phyloP scores from a whole-genome alignment of 2,888 invertebrate species.

The Sphaerophoria rueppellii region DNA sequence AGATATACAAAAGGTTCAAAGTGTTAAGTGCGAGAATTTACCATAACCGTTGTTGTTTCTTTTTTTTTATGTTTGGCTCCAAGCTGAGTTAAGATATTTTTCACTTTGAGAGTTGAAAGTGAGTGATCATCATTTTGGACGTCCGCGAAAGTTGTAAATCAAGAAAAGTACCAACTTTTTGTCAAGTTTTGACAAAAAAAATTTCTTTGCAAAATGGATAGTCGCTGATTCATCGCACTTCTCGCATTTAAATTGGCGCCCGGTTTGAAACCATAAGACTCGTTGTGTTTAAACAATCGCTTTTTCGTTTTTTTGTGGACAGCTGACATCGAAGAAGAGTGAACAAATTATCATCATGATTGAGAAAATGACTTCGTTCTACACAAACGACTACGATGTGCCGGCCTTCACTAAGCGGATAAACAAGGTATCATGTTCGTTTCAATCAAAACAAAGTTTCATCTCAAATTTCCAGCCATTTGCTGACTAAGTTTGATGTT shows the following conservation, averaged over 20 bases:
- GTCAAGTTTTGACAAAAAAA: neutral
- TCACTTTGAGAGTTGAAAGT: conserved; percentile 36
- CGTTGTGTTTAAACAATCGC: neutral
- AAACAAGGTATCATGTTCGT: conserved; percentile 76
- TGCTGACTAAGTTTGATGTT: conserved; percentile 33
- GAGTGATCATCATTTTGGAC: conserved; percentile 24
- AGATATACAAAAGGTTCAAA: conserved; percentile 44
- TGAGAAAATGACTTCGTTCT: conserved; percentile 78
- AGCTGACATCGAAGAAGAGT: conserved; percentile 11
- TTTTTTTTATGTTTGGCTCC: neutral
- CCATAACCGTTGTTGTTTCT: conserved; percentile 3
- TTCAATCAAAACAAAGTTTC: conserved; percentile 17
- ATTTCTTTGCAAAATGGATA: conserved; percentile 60
- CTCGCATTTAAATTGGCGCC: conserved; percentile 10
- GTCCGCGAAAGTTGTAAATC: conserved; percentile 38
- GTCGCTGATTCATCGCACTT: conserved; percentile 53
- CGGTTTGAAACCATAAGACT: conserved; percentile 29
- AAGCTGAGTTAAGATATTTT: conserved; percentile 34
- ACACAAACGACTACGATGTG: conserved; percentile 80
- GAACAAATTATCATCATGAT: conserved; percentile 76
- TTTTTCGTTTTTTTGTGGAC: conserved; percentile 14
- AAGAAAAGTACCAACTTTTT: conserved; percentile 26
- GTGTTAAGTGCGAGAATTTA: conserved; percentile 44
- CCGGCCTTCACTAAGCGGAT: conserved; percentile 78
- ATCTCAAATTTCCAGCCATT: conserved; percentile 12